Evolutionary conservation across 1,140 invertebrate genomes (phyloP), one percentile per base, ranked within the genome.

Genomic region (Zaprionus ornatus): DNA sequence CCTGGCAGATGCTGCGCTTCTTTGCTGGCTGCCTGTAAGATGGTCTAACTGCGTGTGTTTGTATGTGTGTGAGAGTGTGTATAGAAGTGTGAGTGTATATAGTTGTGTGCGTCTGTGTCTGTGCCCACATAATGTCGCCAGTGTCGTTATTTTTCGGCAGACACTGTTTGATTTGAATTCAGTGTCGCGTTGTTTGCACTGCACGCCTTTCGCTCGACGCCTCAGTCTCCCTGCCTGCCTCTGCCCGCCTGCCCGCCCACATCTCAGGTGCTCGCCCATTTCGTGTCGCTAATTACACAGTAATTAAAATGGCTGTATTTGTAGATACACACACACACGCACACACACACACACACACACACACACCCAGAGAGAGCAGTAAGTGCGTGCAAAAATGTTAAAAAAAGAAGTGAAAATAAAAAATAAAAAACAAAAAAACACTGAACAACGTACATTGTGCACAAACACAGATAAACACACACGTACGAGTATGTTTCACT

Each of bases 91-190:
- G 10, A 42, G 19, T 65, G 52, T 63, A 42, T 77, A 32, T 74
- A 71, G 57, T 48, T 72, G 35, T 67, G 21, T 67, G 56, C 66
- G 27, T 55, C 29, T 56, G 29, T 82, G 67, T 72, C 79, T 73
- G 71, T 71, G 78, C 82, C 86, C 86, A 90, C 86, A 90, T 86
- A 90, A 90, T 90, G 86, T 80, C 74, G 74, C 72, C 81, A 70
- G 37, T 79, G 64, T 74, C 71, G 52, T 60, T 60, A 64, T 74
- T 84, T 76, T 84, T 72, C 37, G 57, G 70, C 70, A 90, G 86
- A 90, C 86, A 80, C 62, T 90, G 82, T 90, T 90, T 90, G 86
- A 90, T 90, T 90, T 90, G 68, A 86, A 87, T 90, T 82, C 79
- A 90, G 80, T 90, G 87, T 90, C 85, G 76, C 79, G 73, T 71